Conservation (phyloP, 1,140 invertebrate species). For the Forficula auricularia region DNA sequence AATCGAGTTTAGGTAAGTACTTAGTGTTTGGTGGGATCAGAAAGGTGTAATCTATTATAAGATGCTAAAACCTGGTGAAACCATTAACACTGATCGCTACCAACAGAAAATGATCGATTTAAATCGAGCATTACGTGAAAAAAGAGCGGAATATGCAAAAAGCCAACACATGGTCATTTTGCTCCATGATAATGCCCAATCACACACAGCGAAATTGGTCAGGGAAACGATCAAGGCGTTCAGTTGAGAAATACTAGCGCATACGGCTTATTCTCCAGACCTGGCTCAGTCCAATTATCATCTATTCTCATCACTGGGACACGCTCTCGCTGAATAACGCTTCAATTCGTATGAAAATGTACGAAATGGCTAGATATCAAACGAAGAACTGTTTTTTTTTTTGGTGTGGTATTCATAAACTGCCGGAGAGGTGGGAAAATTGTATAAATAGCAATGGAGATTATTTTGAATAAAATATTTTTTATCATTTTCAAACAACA, state of each 20-base stretch:
- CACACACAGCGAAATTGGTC: constrained; percentile 1
- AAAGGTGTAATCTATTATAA: too few species aligned
- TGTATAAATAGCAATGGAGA: constrained; percentile 3
- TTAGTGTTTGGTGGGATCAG: too few species aligned
- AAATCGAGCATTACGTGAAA: too few species aligned
- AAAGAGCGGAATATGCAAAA: too few species aligned
- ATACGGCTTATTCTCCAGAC: constrained; percentile 3
- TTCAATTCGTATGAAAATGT: constrained; percentile 8
- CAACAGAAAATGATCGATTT: too few species aligned
- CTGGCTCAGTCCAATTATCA: constrained; percentile 1
- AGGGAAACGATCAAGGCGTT: not conserved
- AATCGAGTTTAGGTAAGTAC: too few species aligned
- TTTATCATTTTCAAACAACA: constrained; percentile 7
- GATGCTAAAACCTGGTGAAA: too few species aligned
- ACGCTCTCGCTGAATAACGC: constrained; percentile 6
- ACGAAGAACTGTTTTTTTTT: constrained; percentile 8
- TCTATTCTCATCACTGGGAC: not conserved
- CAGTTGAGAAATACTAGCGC: not conserved
- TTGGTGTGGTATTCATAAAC: constrained; percentile 8
- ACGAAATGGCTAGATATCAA: constrained; percentile 9
- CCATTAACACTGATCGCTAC: too few species aligned
- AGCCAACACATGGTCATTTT: too few species aligned
- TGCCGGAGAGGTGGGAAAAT: constrained; percentile 9
- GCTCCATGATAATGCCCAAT: constrained; percentile 12
- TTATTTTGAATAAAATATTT: not conserved